Percentiles rank a stretch among this genome's conserved stretches.
These are phyloP conservation scores for Lasioglossum albipes DNA, from an alignment of 1,140 invertebrate genomes.

Conservation along the genomic window DNA sequence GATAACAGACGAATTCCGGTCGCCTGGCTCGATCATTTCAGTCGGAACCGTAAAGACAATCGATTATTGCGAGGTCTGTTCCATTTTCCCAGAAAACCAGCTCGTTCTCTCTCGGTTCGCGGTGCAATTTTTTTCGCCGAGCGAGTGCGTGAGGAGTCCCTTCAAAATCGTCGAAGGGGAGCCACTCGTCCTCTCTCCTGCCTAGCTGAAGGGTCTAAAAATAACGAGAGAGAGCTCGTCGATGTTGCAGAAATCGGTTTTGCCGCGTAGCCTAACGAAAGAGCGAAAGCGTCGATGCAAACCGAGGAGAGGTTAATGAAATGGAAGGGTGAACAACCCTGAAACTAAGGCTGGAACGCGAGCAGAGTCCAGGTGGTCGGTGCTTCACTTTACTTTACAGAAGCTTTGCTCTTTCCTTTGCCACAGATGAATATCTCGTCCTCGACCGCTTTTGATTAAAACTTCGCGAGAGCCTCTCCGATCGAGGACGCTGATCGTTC, in stretches of 20 bases:
- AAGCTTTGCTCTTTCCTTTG: conserved; percentile 35
- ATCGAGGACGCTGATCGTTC: background rate
- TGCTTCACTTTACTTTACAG: background rate
- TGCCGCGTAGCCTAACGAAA: conserved; percentile 28
- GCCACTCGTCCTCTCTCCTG: background rate
- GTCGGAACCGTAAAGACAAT: background rate
- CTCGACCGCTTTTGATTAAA: conserved; percentile 34
- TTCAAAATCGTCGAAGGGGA: conserved; percentile 3
- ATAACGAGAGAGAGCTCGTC: conserved; percentile 7
- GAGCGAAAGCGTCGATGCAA: conserved; percentile 40
- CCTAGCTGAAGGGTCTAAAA: conserved; percentile 39
- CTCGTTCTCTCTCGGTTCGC: background rate
- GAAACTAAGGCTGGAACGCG: conserved; percentile 46
- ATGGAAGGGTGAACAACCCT: conserved; percentile 76
- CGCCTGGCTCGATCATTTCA: background rate
- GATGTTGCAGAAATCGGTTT: conserved; percentile 26
- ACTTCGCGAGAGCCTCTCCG: background rate
- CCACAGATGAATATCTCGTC: conserved; percentile 21
- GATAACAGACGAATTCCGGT: background rate
- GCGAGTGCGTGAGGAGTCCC: background rate
- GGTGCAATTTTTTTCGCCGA: background rate
- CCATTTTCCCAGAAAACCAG: background rate
- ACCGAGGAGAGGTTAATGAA: conserved; percentile 70
- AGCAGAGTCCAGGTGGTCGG: conserved; percentile 13
- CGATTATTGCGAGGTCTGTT: background rate